Base-by-base conservation (phyloP, 2,113 vertebrate genomes). In the Osmerus eperlanus region DNA sequence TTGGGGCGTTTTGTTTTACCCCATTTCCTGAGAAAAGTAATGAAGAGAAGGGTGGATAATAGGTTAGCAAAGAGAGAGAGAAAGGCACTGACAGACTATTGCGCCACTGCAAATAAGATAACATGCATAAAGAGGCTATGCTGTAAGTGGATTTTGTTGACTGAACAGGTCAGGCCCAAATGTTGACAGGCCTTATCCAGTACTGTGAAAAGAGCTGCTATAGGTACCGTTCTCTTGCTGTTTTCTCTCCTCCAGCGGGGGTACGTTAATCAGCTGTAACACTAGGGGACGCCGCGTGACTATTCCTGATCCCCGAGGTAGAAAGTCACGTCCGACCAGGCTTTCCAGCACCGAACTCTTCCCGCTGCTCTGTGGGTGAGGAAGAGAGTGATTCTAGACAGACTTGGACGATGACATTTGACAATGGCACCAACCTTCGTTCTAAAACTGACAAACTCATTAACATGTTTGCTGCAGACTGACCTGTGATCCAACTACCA, bases 281-380 rank as follows among this genome's bases (percentile, higher is more conserved):
- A 94, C 89, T 28, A 94, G 89, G 15, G 92, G 92, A 70, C 91
- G 83, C 56, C 92, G 90, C 71, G 92, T 93, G 58, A 93, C 91
- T 78, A 94, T 89, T 81, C 93, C 92, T 47, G 91, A 91, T 55
- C 93, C 92, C 18, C 92, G 85, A 53, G 93, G 94, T 83, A 94
- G 81, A 78, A 94, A 94, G 70, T 94, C 91, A 25, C 89, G 85
- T 75, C 91, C 92, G 3, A 93, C 93, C 63, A 94, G 83, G 67
- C 91, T 92, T 84, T 94, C 92, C 83, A 94, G 54, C 67, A 94
- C 91, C 0, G 91, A 94, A 71, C 92, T 94, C 85, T 94, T 94
- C 21, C 92, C 93, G 71, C 92, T 92, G 80, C 92, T 94, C 92
- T 93, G 90, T 88, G 66, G 47, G 15, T 87, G 11, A 85, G 6